Evolutionary conservation across 2,113 vertebrate genomes (phyloP).

Genomic region (Oostethus manadensis): DNA sequence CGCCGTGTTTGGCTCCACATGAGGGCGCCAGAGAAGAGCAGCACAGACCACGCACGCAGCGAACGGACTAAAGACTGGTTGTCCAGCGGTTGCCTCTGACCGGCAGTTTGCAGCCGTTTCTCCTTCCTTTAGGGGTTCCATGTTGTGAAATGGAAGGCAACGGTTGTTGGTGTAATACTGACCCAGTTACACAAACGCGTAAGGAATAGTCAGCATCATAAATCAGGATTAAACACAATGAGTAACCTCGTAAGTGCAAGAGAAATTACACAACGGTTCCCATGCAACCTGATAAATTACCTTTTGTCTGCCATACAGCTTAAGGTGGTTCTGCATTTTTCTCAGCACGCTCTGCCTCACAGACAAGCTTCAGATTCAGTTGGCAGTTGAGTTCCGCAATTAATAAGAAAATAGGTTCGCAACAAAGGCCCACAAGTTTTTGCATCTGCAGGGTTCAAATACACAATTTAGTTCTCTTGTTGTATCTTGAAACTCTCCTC

Average conservation of each 20-base stretch:
- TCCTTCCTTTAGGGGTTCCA: slow-evolving; percentile 17
- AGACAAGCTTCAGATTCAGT: slow-evolving; percentile 55
- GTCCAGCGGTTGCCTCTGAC: slow-evolving; percentile 22
- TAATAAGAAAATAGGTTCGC: slow-evolving; percentile 15
- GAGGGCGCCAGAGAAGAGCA: slow-evolving; percentile 61
- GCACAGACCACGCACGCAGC: slow-evolving; percentile 6
- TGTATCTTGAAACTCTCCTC: slow-evolving; percentile 12
- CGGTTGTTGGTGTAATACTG: slow-evolving; percentile 33
- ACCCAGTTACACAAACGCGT: slow-evolving; percentile 33
- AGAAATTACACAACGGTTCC: slow-evolving; percentile 44
- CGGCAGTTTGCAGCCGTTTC: slow-evolving; percentile 34
- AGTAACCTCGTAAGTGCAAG: slow-evolving; percentile 54
- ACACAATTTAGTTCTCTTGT: slow-evolving; percentile 24
- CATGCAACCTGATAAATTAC: slow-evolving; percentile 61
- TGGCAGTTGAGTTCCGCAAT: slow-evolving; percentile 37
- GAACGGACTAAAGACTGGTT: slow-evolving; percentile 17
- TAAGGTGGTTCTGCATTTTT: slow-evolving; percentile 43
- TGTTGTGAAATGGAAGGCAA: slow-evolving; percentile 31
- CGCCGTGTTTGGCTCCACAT: slow-evolving; percentile 77
- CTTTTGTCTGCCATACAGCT: slow-evolving; percentile 56
- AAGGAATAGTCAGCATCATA: slow-evolving; percentile 35
- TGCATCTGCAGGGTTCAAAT: slow-evolving; percentile 23
- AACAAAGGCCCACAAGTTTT: too few relatives aligned
- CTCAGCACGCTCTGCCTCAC: slow-evolving; percentile 55
- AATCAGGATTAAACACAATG: slow-evolving; percentile 60